Percentiles rank a stretch among this genome's conserved stretches.
Conservation (phyloP, 2,797 vertebrate genomes). For the Chiloscyllium punctatum region DNA sequence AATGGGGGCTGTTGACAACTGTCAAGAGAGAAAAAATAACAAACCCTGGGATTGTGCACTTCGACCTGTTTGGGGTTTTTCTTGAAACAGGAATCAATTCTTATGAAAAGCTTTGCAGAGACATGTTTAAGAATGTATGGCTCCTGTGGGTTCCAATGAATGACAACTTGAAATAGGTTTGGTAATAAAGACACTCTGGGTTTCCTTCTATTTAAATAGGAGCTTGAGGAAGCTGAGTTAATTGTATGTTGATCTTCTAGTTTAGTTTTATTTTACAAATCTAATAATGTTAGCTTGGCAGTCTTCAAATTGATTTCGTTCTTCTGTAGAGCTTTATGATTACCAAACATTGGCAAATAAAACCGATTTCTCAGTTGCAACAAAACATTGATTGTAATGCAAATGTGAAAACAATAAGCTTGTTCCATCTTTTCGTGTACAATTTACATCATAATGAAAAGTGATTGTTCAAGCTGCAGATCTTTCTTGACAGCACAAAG, state of each 20-base stretch:
- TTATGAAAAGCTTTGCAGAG: constrained; percentile 32
- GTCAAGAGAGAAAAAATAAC: constrained; percentile 14
- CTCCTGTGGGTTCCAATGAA: not conserved
- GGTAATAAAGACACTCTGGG: constrained; percentile 9
- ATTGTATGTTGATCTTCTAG: constrained; percentile 7
- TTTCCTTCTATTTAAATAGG: not conserved
- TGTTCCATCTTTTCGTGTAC: not conserved
- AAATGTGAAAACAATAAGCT: not conserved
- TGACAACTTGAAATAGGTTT: constrained; percentile 3
- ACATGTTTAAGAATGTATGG: not conserved
- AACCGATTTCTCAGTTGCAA: not conserved
- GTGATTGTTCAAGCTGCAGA: not conserved
- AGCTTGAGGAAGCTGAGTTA: constrained; percentile 1
- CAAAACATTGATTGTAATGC: not conserved
- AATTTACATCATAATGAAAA: not conserved
- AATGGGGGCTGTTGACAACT: not conserved
- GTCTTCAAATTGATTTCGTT: not conserved
- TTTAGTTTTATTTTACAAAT: not conserved
- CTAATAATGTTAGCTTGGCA: not conserved
- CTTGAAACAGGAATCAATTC: constrained; percentile 8
- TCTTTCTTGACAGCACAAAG: not conserved
- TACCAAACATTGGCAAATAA: not conserved
- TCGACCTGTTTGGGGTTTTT: not conserved
- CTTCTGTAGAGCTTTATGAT: not conserved
- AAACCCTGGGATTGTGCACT: not conserved